A percentile compares a stretch with the other conserved stretches of the same genome.
These are phyloP conservation scores for Caenorhabditis drosophilae DNA, from an alignment of 2,888 invertebrate genomes.

Conservation along the genomic window DNA sequence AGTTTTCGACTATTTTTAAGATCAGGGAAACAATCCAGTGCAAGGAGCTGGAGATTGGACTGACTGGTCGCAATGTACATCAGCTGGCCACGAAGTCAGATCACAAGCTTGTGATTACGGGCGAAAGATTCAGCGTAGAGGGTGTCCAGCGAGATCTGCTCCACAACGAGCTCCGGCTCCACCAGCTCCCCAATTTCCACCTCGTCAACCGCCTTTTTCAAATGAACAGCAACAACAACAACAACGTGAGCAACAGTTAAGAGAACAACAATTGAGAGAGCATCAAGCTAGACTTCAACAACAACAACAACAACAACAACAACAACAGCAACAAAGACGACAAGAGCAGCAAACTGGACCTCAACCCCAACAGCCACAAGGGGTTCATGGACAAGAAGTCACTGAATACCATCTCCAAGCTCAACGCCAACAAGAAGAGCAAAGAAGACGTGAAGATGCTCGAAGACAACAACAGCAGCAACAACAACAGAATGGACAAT, in stretches of 20 bases:
- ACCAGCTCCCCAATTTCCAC: conserved; percentile 39
- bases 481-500: conserved; percentile 32
- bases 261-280: conserved; percentile 23
- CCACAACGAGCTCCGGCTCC: conserved; percentile 47
- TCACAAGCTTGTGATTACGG: conserved; percentile 62
- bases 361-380: conserved; percentile 21
- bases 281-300: conserved; percentile 34
- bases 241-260: conserved; percentile 11
- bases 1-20: conserved; percentile 17
- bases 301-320: conserved; percentile 25
- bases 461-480: conserved; percentile 21
- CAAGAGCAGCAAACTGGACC: conserved; percentile 21
- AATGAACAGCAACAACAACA: conserved; percentile 31
- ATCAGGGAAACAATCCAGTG: conserved; percentile 38
- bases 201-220: conserved; percentile 22
- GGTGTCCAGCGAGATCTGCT: conserved; percentile 58
- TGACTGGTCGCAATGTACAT: conserved; percentile 53
- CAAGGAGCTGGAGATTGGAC: conserved; percentile 54
- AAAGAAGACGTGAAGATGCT: conserved; percentile 12
- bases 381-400: neutral
- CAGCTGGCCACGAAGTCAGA: conserved; percentile 47
- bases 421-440: conserved; percentile 22
- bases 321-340: conserved; percentile 21
- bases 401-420: conserved; percentile 23
- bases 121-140: conserved; percentile 59